These are phyloP conservation scores for Drosophila cognata DNA, from an alignment of 2,888 invertebrate species.

Conservation along the genomic window DNA sequence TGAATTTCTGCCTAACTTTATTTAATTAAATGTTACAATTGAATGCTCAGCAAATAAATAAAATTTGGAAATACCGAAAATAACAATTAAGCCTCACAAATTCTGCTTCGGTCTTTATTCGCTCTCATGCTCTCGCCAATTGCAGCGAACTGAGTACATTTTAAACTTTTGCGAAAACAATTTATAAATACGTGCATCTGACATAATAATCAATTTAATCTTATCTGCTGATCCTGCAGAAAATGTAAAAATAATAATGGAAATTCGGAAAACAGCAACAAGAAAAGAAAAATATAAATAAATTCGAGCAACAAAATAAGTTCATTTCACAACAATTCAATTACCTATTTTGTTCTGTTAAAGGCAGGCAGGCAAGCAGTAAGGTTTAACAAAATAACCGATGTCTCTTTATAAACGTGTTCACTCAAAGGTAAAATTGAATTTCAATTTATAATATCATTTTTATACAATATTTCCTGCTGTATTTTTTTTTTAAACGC, in stretches of 20 bases:
- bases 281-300: not conserved
- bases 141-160: not conserved
- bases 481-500: accelerated
- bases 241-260: not conserved
- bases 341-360: not conserved
- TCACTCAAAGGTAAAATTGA: not conserved
- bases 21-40: constrained; percentile 46
- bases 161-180: not conserved
- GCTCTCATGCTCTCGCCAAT: not conserved
- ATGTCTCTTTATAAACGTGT: not conserved
- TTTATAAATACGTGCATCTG: not conserved
- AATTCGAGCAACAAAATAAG: not conserved
- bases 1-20: constrained; percentile 33
- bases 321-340: not conserved
- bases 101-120: not conserved
- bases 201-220: not conserved
- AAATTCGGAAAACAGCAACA: not conserved
- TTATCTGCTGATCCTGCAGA: too few species aligned
- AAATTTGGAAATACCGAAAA: not conserved
- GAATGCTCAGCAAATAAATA: constrained; percentile 25
- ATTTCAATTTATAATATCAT: not conserved
- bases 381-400: not conserved
- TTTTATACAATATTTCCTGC: not conserved
- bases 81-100: constrained; percentile 6
- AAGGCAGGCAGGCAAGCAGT: not conserved